A percentile compares a stretch with the other conserved stretches of the same genome.
These are phyloP conservation scores for Petrocephalus sullivani DNA, from an alignment of 2,797 vertebrate genomes.

Conservation along the genomic window DNA sequence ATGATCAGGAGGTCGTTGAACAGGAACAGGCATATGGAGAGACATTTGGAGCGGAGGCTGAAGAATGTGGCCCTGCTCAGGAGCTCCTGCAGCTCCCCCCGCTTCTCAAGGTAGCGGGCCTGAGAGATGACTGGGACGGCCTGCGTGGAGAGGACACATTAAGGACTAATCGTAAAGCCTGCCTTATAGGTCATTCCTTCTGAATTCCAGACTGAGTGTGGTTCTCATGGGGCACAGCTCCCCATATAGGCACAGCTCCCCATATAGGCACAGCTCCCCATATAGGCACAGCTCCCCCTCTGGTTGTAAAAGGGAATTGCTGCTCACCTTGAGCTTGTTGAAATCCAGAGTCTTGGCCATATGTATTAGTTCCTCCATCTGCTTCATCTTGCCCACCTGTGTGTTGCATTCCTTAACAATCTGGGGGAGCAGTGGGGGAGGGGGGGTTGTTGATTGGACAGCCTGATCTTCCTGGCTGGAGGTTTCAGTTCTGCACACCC, in stretches of 20 bases:
- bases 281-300: not conserved
- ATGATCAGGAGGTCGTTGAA: conserved; percentile 68
- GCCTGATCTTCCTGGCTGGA: not conserved
- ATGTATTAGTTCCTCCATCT: conserved; percentile 68
- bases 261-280: not conserved
- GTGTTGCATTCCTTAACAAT: conserved; percentile 67
- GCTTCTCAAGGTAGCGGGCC: conserved; percentile 61
- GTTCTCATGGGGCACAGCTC: not conserved
- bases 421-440: conserved; percentile 37
- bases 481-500: not conserved
- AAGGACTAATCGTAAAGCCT: not conserved
- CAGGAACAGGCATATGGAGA: conserved; percentile 63
- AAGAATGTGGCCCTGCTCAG: conserved; percentile 60
- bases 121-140: conserved; percentile 67
- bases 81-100: conserved; percentile 61
- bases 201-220: not conserved
- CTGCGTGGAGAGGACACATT: conserved; percentile 36
- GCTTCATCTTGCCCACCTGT: conserved; percentile 70
- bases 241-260: not conserved
- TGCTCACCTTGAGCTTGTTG: conserved; percentile 65
- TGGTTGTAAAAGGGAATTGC: not conserved
- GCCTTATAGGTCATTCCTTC: not conserved
- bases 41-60: conserved; percentile 55
- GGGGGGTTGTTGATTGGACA: not conserved
- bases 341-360: conserved; percentile 65